A percentile compares a stretch with the other conserved stretches of the same genome.
phyloP scores from a whole-genome alignment of 2,888 invertebrate species.

The Cremastinae sp. region DNA sequence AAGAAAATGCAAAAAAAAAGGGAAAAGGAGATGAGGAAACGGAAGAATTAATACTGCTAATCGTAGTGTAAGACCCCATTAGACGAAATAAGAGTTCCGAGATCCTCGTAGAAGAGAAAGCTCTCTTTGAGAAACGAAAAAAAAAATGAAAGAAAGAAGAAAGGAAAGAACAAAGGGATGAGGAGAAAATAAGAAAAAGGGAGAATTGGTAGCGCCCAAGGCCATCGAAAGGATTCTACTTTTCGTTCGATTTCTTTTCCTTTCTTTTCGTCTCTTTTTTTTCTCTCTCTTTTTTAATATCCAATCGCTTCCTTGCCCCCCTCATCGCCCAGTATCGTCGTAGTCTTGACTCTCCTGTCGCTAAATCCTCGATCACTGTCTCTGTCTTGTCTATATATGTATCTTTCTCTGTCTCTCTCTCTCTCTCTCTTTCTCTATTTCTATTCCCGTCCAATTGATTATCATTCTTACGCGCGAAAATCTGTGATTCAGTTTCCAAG shows the following conservation, averaged over 20 bases:
- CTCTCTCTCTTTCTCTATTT: conserved; percentile 32
- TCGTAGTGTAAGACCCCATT: conserved; percentile 76
- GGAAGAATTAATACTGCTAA: conserved; percentile 72
- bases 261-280: conserved; percentile 22
- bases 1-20: conserved; percentile 62
- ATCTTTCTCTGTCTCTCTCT: conserved; percentile 26
- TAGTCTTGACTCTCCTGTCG: conserved; percentile 10
- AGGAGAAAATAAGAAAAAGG: conserved; percentile 40
- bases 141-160: conserved; percentile 37
- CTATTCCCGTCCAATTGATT: conserved; percentile 58
- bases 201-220: conserved; percentile 70
- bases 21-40: too few species aligned
- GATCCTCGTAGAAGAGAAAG: conserved; percentile 72
- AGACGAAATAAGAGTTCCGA: conserved; percentile 73
- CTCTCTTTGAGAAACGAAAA: conserved; percentile 67
- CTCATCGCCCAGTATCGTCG: conserved; percentile 5
- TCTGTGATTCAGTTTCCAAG: conserved; percentile 70
- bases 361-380: conserved; percentile 35
- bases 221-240: conserved; percentile 72
- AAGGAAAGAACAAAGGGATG: conserved; percentile 17
- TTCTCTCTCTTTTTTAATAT: background rate
- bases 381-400: conserved; percentile 46
- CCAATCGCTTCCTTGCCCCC: conserved; percentile 17
- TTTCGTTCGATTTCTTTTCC: conserved; percentile 63
- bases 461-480: conserved; percentile 68